A percentile compares a stretch with the other conserved stretches of the same genome.
phyloP scores from a whole-genome alignment of 1,140 invertebrate species.

The Drosophila nebulosa region DNA sequence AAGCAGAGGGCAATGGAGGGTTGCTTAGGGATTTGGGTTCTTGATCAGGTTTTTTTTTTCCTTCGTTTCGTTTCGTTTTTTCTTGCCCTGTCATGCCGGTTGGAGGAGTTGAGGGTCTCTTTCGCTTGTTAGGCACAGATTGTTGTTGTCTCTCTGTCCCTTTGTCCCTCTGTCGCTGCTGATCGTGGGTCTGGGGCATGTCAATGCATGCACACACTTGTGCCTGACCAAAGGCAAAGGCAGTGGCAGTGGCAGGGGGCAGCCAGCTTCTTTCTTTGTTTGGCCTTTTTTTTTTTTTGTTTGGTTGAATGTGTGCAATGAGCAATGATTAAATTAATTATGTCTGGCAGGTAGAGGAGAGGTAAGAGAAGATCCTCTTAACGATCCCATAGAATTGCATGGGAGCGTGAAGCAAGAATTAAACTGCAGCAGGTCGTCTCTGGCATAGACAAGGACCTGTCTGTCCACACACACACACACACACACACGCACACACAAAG shows the following conservation, averaged over 20 bases:
- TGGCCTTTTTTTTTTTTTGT: background rate
- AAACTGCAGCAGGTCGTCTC: conserved; percentile 21
- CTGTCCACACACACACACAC: conserved; percentile 2
- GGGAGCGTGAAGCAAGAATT: conserved; percentile 51
- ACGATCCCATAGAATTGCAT: conserved; percentile 53
- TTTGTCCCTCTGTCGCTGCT: conserved; percentile 12
- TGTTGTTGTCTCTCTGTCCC: conserved; percentile 28
- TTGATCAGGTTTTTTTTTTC: conserved; percentile 7
- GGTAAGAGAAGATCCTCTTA: conserved; percentile 7
- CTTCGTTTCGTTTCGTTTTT: background rate
- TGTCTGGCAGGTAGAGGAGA: conserved; percentile 57
- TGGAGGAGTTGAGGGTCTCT: conserved; percentile 30
- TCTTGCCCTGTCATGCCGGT: conserved; percentile 44
- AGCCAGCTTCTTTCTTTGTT: conserved; percentile 25
- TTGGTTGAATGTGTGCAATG: conserved; percentile 53
- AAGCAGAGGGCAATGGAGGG: conserved; percentile 42
- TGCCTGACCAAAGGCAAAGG: conserved; percentile 32
- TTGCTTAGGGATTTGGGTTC: conserved; percentile 14
- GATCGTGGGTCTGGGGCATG: conserved; percentile 70
- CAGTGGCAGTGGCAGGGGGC: background rate
- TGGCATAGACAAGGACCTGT: conserved; percentile 11
- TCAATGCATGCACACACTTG: conserved; percentile 64
- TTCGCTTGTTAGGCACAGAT: conserved; percentile 48
- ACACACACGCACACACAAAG: conserved; percentile 17
- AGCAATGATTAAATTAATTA: conserved; percentile 77